Evolutionary conservation across 2,113 vertebrate genomes (phyloP), one percentile per base, ranked within the genome.

Genomic region (Phrynosoma blainvillii): DNA sequence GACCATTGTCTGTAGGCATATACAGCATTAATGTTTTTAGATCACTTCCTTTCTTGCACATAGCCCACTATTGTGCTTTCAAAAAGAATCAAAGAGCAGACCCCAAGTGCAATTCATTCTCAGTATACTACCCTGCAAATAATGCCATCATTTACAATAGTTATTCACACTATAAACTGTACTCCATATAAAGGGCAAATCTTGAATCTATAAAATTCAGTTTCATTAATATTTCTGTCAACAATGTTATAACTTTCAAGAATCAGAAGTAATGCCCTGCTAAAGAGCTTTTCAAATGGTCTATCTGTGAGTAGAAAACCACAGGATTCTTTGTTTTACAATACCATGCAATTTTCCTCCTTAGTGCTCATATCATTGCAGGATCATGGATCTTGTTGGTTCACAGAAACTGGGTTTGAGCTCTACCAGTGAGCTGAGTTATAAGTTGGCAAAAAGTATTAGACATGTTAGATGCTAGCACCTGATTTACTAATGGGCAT

Each of bases 21-120:
- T 32, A 82, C 83, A 54, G 2, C 21, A 82, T 91, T 89, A 89
- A 87, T 75, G 52, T 59, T 82, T 80, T 85, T 87, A 75, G 0
- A 14, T 27, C 30, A 2, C 14, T 68, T 76, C 3, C 21, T 36
- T 85, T 14, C 30, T 68, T 59, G 23, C 25, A 56, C 68, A 27
- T 40, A 65, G 10, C 32, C 75, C 66, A 70, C 54, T 66, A 5
- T 10, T 32, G 2, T 73, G 8, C 68, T 59, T 84, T 78, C 20
- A 62, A 2, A 71, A 77, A 52, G 81, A 70, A 80, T 59, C 13
- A 73, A 73, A 87, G 66, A 42, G 71, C 62, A 18, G 65, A 79
- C 20, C 7, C 20, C 62, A 84, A 47, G 0, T 3, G 11, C 18
- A 77, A 70, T 59, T 79, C 40, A 25, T 71, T 84, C 2, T 2